A percentile compares a stretch with the other conserved stretches of the same genome.
phyloP scores from a whole-genome alignment of 2,797 vertebrate species.

The Distichodus sexfasciatus region DNA sequence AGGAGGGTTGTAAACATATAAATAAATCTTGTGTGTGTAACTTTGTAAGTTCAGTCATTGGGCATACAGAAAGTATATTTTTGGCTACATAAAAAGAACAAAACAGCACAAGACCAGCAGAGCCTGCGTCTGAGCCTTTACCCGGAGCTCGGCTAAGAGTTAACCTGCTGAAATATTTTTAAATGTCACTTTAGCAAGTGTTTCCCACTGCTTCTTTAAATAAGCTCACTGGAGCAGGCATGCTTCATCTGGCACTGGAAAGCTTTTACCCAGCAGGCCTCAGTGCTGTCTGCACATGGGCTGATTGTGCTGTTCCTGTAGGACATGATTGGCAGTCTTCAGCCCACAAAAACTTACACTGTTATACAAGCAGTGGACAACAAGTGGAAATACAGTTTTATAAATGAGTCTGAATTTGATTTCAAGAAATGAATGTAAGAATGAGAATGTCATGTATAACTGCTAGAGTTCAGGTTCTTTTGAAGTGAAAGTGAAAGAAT shows the following conservation, averaged over 20 bases:
- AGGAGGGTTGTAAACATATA: too few relatives aligned
- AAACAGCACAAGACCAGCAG: too few relatives aligned
- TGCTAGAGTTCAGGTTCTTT: background rate
- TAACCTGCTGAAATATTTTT: conserved; percentile 9
- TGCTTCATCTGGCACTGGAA: background rate
- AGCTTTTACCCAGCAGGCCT: conserved; percentile 11
- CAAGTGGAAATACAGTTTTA: background rate
- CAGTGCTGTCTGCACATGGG: conserved; percentile 30
- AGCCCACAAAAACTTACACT: background rate
- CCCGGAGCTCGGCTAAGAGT: background rate
- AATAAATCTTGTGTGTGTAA: too few relatives aligned
- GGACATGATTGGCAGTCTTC: conserved; percentile 7
- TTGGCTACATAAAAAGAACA: too few relatives aligned
- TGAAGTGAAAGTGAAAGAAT: background rate
- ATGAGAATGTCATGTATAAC: background rate
- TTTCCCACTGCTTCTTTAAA: background rate
- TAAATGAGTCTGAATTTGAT: background rate
- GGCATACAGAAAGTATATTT: too few relatives aligned
- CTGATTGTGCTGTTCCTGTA: background rate
- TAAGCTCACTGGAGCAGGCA: background rate
- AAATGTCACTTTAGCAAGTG: background rate
- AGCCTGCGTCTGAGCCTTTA: too few relatives aligned
- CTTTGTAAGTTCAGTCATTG: too few relatives aligned
- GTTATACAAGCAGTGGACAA: conserved; percentile 4
- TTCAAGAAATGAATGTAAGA: background rate